These are phyloP conservation scores for Odontocolon sp. DNA, from an alignment of 2,888 invertebrate genomes.

Conservation along the genomic window DNA sequence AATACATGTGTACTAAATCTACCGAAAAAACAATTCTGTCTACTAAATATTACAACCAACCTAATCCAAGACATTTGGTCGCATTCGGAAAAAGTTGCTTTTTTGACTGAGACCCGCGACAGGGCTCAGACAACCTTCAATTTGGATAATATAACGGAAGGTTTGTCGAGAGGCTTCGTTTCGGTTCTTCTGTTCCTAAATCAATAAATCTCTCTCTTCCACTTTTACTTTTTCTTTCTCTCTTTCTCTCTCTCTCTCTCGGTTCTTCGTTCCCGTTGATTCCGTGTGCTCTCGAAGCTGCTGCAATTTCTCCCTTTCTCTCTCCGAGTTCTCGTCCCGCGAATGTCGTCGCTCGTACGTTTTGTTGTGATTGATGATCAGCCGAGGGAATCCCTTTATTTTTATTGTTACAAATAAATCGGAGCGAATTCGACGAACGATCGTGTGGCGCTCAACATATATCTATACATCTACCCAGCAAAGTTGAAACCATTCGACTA, in stretches of 20 bases:
- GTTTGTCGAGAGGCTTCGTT: conserved; percentile 56
- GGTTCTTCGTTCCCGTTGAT: background rate
- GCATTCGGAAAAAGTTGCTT: conserved; percentile 14
- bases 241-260: conserved; percentile 10
- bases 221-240: conserved; percentile 24
- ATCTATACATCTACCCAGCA: too few species aligned
- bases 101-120: conserved; percentile 42
- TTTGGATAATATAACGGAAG: conserved; percentile 61
- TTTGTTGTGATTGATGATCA: conserved; percentile 58
- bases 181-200: conserved; percentile 62
- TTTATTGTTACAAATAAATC: conserved; percentile 61
- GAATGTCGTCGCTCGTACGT: conserved; percentile 50
- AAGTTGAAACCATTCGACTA: too few species aligned
- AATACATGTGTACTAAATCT: conserved; percentile 23
- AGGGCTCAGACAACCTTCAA: conserved; percentile 50
- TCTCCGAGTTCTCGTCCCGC: conserved; percentile 38
- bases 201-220: conserved; percentile 60
- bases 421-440: conserved; percentile 38
- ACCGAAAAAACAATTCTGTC: background rate
- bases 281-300: background rate
- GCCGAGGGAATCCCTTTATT: conserved; percentile 54
- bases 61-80: background rate
- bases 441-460: conserved; percentile 33
- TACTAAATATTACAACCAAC: background rate
- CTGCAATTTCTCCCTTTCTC: conserved; percentile 30